These are phyloP conservation scores for Leptestheria dahalacensis DNA, from an alignment of 1,140 invertebrate species.

Conservation along the genomic window DNA sequence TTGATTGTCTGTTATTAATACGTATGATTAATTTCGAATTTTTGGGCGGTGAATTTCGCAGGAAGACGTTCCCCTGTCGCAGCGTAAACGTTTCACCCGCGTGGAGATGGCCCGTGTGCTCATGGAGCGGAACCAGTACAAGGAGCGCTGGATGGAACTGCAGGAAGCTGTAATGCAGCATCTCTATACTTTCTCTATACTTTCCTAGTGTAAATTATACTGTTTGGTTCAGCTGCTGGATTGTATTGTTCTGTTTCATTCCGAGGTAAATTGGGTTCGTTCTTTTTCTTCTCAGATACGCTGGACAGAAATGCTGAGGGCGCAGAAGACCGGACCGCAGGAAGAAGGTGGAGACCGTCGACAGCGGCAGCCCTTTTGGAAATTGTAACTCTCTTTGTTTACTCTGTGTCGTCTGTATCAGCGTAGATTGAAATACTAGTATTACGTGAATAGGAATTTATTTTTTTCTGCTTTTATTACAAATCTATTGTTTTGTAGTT, in stretches of 20 bases:
- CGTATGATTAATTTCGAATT: background rate
- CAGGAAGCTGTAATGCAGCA: conserved; percentile 69
- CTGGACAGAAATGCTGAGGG: conserved; percentile 93
- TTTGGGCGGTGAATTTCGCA: too few relatives aligned
- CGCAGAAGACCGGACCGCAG: conserved; percentile 55
- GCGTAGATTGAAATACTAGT: background rate
- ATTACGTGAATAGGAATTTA: background rate
- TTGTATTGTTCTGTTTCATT: too few relatives aligned
- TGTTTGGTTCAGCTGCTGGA: too few relatives aligned
- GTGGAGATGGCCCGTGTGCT: conserved; percentile 97
- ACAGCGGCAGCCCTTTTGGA: conserved; percentile 53
- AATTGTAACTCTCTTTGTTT: conserved; percentile 63
- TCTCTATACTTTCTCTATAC: too few relatives aligned
- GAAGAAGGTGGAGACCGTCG: conserved; percentile 66
- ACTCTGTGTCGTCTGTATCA: too few relatives aligned
- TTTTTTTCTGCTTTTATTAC: background rate
- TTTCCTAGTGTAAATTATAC: too few relatives aligned
- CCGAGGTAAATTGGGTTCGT: too few relatives aligned
- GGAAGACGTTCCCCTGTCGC: conserved; percentile 88
- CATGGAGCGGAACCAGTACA: conserved; percentile 97
- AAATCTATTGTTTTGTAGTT: conserved; percentile 39
- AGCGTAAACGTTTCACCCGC: conserved; percentile 89
- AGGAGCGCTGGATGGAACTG: conserved; percentile 90
- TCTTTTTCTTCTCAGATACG: conserved; percentile 30
- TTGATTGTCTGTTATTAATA: background rate